Base-by-base conservation (phyloP, 2,797 vertebrate species). In the Coendou prehensilis region DNA sequence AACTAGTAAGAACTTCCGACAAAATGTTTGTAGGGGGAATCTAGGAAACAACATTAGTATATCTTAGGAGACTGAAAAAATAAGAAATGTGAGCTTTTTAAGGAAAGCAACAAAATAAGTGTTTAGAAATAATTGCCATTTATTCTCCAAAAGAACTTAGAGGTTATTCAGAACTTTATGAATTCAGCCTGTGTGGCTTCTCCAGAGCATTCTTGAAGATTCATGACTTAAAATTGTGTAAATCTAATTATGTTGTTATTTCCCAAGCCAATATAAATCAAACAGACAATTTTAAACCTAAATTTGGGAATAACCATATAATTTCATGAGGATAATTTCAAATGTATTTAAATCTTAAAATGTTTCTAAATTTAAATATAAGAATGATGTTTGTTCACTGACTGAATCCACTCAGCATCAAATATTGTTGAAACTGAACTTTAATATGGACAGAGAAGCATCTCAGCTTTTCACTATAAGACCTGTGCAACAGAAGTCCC, bases 141-240 rank as follows among this genome's bases (percentile, higher is more conserved):
- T 98, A 85, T 75, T 64, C 89, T 47, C 97, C 85, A 97, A 92
- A 97, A 80, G 91, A 98, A 97, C 97, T 97, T 91, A 98, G 97
- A 98, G 94, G 94, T 97, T 94, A 97, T 95, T 30, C 37, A 83
- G 71, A 96, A 86, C 63, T 80, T 97, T 94, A 61, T 71, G n/a
- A 69, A 83, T 56, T 95, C 52, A 47, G 10, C 5, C 63, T 80
- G 5, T 22, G 26, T 33, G 14, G 5, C 28, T 96, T 88, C 80
- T 85, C 71, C 20, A 63, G 81, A 89, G 88, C 59, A 89, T 93
- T 82, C 73, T 69, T 88, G 28, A 89, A 94, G 57, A 96, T 71
- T 73, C 69, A 54, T 52, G 91, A 67, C 37, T 86, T 96, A 67
- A 93, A 95, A 88, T 93, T 83, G 41, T 86, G 47, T 80, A 93